Conservation (phyloP, 1,140 invertebrate species). For the Nephotettix cincticeps region DNA sequence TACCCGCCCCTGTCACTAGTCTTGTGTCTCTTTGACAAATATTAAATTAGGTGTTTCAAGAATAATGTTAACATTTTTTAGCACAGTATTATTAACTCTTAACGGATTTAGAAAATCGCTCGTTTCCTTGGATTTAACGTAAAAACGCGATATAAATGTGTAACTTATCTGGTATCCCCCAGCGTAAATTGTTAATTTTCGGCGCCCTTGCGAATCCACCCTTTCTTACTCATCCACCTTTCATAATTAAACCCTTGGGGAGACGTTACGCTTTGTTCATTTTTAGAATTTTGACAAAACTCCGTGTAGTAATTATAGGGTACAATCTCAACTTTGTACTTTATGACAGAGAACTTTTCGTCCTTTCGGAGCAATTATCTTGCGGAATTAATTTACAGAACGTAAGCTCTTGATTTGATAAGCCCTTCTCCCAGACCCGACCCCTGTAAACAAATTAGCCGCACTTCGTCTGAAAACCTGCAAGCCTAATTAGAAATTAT, state of each 20-base stretch:
- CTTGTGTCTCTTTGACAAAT: too few relatives aligned
- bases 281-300: slow-evolving; percentile 12
- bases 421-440: not conserved
- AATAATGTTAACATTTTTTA: too few relatives aligned
- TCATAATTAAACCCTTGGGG: slow-evolving; percentile 20
- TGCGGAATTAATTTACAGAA: not conserved
- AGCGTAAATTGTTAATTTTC: not conserved
- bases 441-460: not conserved
- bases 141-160: too few relatives aligned
- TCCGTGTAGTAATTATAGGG: slow-evolving; percentile 1
- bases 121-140: too few relatives aligned
- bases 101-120: too few relatives aligned
- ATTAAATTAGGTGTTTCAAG: too few relatives aligned
- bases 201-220: slow-evolving; percentile 3
- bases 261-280: slow-evolving; percentile 1
- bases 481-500: too few relatives aligned
- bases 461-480: too few relatives aligned
- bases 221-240: slow-evolving; percentile 21
- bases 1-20: too few relatives aligned
- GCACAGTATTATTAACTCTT: too few relatives aligned
- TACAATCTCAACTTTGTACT: slow-evolving; percentile 12
- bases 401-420: not conserved
- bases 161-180: too few relatives aligned
- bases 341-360: slow-evolving; percentile 1
- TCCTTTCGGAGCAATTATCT: not conserved